Evolutionary conservation across 1,140 invertebrate species (phyloP), one percentile per base, ranked within the genome.

Genomic region (Hyles euphorbiae): DNA sequence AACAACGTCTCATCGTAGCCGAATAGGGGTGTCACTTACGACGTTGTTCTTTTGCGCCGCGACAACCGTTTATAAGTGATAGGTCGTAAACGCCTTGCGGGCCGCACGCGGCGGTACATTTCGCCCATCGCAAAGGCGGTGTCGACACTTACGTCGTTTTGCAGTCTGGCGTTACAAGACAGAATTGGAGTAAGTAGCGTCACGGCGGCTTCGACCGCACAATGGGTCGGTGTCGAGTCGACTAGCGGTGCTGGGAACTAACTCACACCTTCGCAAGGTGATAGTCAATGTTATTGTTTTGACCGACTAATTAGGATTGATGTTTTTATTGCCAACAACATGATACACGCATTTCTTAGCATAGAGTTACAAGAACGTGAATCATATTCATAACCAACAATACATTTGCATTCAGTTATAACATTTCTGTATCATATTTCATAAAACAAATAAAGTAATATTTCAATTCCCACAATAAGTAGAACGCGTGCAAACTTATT

Each of bases 181-280:
- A 83, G 86, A 88, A 88, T 87, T 88, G 78, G 83, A 88, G 86
- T 88, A 87, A 85, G 85, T 88, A 88, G 86, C 86, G 83, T 85
- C 86, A 86, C 81, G 86, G 75, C 76, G 79, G 76, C 79, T 77
- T 78, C 77, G 78, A 83, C 81, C 83, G 81, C 82, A 87, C 86
- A 86, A 87, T 88, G 64, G 81, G 72, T 71, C 74, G 81, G 76
- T 78, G 81, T 81, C 78, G 75, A 76, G 68, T 81, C 79, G 79
- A 74, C 76, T 88, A 85, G 85, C 83, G 83, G 83, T 84, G 78
- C 74, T 84, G 85, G 76, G 85, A 84, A 84, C 72, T 11, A 59
- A 76, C 73, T 84, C 80, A 84, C 85, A 87, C 82, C 82, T 85
- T 69, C 67, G 66, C 78, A 75, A 69, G 70, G 76, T 78, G 76